Base-by-base conservation (phyloP, 2,888 invertebrate species). In the Bhutanitis thaidina region DNA sequence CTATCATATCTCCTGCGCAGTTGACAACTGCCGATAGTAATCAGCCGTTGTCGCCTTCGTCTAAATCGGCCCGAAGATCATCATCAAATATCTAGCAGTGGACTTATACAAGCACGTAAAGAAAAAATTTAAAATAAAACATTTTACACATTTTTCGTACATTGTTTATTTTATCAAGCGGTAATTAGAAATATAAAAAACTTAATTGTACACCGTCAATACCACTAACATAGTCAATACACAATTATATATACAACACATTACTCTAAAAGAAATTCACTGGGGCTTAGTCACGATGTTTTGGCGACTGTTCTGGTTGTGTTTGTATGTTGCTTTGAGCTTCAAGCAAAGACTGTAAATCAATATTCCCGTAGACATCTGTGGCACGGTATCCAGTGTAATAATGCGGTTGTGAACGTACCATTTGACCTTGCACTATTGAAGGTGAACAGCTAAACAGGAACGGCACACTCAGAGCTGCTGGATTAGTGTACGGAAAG, bases 371-470 rank as follows among this genome's bases (percentile, higher is more conserved):
- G 16, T 29, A 12, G 10, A 13, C 13, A 16, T 35, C 35, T 7
- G 44, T n/a, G 8, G 27, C n/a, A 32, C 29, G 43, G 9, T 44
- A 56, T 38, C 55, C 54, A 59, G 35, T 40, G 49, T 57, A 61
- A 46, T 67, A 65, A 4, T 67, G 67, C 5, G 64, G 49, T 25
- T 66, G 69, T 0, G 65, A 29, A 27, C 69, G 72, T 15, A 75
- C 67, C 25, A 86, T 59, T 7, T 67, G 71, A 0, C 86, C 87
- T 1, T 74, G 64, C 1, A 77, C 73, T 50, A 89, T 72, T 0
- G 78, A 71, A 0, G 88, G 88, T 1, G 85, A 70, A 47, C 88
- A 89, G 58, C 82, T 86, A 53, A 89, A 72, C 36, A 88, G 65
- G 7, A 88, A 63, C 0, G 88, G 88, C 2, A 85, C 71, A 35